These are phyloP conservation scores for Noctua pronuba DNA, from an alignment of 2,888 invertebrate species.

Conservation along the genomic window DNA sequence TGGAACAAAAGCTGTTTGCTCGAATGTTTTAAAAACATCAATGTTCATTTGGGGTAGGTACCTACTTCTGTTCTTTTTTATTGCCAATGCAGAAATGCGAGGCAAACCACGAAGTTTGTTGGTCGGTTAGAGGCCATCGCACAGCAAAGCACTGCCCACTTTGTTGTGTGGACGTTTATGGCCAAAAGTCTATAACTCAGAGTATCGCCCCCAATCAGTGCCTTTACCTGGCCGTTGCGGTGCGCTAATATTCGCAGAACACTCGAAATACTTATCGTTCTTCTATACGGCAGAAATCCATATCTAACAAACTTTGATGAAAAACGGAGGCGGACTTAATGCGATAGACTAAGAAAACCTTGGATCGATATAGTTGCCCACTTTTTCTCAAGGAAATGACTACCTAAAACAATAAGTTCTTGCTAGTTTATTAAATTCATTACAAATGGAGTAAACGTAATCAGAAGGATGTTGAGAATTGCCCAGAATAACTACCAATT, in stretches of 20 bases:
- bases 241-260: slow-evolving; percentile 26
- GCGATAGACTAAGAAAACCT: too few species aligned
- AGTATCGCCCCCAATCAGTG: background rate
- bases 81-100: slow-evolving; percentile 8
- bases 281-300: background rate
- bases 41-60: background rate
- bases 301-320: too few species aligned
- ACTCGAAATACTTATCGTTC: slow-evolving; percentile 8
- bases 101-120: background rate
- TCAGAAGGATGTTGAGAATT: too few species aligned
- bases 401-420: too few species aligned
- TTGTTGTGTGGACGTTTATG: slow-evolving; percentile 20
- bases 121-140: background rate
- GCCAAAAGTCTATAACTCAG: slow-evolving; percentile 8
- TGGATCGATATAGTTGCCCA: too few species aligned
- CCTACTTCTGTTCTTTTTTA: slow-evolving; percentile 12
- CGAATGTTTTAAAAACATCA: background rate
- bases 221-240: background rate
- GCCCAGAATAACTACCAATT: too few species aligned
- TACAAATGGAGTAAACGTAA: too few species aligned
- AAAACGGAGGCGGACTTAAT: too few species aligned
- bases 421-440: too few species aligned
- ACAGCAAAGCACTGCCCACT: background rate
- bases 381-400: too few species aligned
- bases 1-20: background rate